phyloP scores from a whole-genome alignment of 2,797 vertebrate genomes.

The Poecilia gillii region DNA sequence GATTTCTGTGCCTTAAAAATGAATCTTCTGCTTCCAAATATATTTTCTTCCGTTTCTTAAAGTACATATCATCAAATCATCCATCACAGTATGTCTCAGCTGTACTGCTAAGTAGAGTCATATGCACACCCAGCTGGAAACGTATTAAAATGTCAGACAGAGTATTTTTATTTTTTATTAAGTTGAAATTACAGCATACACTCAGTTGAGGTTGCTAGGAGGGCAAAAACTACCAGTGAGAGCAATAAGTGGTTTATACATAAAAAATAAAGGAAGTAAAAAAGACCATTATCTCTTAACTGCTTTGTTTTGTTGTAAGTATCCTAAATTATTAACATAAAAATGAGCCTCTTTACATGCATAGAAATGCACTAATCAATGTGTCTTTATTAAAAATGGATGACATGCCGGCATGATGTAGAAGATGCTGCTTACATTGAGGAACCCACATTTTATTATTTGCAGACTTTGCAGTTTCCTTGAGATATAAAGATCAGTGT shows the following conservation, averaged over 20 bases:
- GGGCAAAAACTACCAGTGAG: not conserved
- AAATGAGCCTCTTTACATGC: not conserved
- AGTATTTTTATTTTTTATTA: slow-evolving; percentile 5
- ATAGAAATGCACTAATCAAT: not conserved
- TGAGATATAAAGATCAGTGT: not conserved
- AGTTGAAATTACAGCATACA: not conserved
- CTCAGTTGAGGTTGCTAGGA: not conserved
- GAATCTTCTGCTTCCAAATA: slow-evolving; percentile 8
- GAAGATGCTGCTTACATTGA: not conserved
- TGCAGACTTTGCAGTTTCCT: not conserved
- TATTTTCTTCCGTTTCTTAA: slow-evolving; percentile 5
- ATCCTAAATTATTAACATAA: slow-evolving; percentile 13
- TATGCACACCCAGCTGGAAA: not conserved
- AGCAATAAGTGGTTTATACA: slow-evolving; percentile 3
- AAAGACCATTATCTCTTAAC: slow-evolving; percentile 7
- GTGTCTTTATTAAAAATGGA: slow-evolving; percentile 1
- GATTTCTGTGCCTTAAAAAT: not conserved
- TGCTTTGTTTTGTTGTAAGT: not conserved
- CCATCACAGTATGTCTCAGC: not conserved
- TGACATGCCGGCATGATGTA: not conserved
- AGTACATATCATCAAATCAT: slow-evolving; percentile 11
- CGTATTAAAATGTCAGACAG: not conserved
- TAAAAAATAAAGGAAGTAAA: not conserved
- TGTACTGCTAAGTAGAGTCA: slow-evolving; percentile 1
- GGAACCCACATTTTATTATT: not conserved